phyloP scores from a whole-genome alignment of 1,140 invertebrate species.

The Conus ventricosus region DNA sequence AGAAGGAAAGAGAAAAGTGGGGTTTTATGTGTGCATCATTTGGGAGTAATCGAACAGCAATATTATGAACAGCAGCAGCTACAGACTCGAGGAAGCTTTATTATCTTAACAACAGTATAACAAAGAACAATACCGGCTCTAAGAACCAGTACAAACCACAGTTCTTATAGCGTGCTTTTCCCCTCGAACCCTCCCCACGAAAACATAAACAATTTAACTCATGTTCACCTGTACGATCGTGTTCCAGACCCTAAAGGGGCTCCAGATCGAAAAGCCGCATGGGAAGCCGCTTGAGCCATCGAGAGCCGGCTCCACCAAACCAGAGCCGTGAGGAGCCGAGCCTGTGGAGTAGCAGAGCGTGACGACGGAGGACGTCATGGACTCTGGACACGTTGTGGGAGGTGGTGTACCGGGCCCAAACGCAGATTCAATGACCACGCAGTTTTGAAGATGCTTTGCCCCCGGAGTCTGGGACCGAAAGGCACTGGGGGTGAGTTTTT shows the following conservation, averaged over 20 bases:
- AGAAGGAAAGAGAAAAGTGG: no score
- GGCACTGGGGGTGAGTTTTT: constrained; percentile 56
- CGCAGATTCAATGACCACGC: constrained; percentile 66
- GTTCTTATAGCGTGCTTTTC: no score
- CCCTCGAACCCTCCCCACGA: no score
- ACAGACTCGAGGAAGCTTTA: no score
- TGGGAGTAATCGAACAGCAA: no score
- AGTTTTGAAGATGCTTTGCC: constrained; percentile 60
- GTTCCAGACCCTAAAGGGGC: constrained; percentile 5
- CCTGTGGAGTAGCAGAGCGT: constrained; percentile 17
- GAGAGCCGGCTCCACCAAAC: constrained; percentile 11
- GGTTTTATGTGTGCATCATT: no score
- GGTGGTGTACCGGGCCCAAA: constrained; percentile 68
- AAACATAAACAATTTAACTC: no score
- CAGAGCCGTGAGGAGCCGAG: not conserved
- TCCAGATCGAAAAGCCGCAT: constrained; percentile 39
- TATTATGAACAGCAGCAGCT: no score
- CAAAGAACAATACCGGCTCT: no score
- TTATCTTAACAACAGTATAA: no score
- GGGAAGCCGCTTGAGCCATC: constrained; percentile 46
- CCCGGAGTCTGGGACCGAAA: constrained; percentile 59
- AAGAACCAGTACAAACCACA: no score
- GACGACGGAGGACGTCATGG: constrained; percentile 60
- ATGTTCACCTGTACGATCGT: no score
- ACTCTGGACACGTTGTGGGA: constrained; percentile 71